phyloP scores from a whole-genome alignment of 1,140 invertebrate genomes.

The Cyclargus thomasi region DNA sequence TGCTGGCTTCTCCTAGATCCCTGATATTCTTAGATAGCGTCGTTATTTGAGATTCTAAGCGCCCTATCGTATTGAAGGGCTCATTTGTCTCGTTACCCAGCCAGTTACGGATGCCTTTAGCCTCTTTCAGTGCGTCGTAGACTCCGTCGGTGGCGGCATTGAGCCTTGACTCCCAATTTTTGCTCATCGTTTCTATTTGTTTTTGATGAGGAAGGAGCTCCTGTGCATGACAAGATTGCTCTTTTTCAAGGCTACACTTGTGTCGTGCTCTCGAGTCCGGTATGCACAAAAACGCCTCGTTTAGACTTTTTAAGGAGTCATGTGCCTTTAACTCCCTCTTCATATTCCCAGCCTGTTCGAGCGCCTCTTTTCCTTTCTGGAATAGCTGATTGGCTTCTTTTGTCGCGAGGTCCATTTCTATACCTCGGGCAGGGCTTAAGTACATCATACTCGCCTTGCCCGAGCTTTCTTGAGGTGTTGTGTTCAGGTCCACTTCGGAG shows the following conservation, averaged over 20 bases:
- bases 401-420: conserved; percentile 17
- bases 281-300: conserved; percentile 19
- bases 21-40: not conserved
- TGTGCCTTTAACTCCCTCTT: conserved; percentile 21
- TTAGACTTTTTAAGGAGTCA: conserved; percentile 19
- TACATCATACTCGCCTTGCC: no score
- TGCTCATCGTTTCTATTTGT: not conserved
- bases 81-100: not conserved
- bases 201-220: conserved; percentile 24
- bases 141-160: not conserved
- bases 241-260: conserved; percentile 29
- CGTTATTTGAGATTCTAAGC: not conserved
- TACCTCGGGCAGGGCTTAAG: not conserved
- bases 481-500: no score
- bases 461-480: no score
- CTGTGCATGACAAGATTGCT: conserved; percentile 23
- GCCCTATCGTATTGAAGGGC: not conserved
- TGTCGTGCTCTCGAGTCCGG: conserved; percentile 25
- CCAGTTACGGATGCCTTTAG: not conserved
- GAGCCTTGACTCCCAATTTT: not conserved
- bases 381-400: not conserved
- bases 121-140: not conserved
- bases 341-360: conserved; percentile 19
- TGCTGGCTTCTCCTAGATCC: not conserved
- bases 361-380: conserved; percentile 9